These are phyloP conservation scores for Nephrotoma flavescens DNA, from an alignment of 2,888 invertebrate species.

Conservation along the genomic window DNA sequence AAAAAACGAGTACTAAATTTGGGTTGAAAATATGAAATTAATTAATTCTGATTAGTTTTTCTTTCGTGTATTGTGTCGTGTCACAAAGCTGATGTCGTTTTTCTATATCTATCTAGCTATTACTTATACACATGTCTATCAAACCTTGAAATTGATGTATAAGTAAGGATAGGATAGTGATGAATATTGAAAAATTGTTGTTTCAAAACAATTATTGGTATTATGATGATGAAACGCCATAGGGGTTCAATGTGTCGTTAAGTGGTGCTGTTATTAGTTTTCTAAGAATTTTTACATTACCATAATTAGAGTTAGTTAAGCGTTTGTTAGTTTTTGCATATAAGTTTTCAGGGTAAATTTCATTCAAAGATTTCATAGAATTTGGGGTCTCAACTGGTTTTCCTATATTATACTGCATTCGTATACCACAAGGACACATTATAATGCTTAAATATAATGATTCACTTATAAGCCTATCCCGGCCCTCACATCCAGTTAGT, in stretches of 20 bases:
- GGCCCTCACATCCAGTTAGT: too few species aligned
- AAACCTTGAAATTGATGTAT: background rate
- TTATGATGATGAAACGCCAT: background rate
- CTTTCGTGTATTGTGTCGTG: background rate
- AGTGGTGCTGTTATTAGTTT: background rate
- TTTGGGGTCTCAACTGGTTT: too few species aligned
- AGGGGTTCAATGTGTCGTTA: background rate
- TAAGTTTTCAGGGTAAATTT: too few species aligned
- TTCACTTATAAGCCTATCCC: too few species aligned
- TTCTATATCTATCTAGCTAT: background rate
- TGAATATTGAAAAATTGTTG: background rate
- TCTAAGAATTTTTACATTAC: background rate
- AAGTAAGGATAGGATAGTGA: background rate
- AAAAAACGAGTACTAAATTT: background rate
- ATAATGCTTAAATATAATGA: too few species aligned
- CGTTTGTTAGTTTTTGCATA: too few species aligned
- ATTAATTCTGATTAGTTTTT: background rate
- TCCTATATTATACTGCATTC: too few species aligned
- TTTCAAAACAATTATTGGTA: background rate
- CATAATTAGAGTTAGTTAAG: too few species aligned
- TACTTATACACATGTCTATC: background rate
- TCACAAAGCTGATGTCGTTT: background rate
- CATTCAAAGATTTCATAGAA: too few species aligned
- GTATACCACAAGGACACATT: too few species aligned
- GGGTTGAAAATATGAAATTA: background rate